phyloP scores from a whole-genome alignment of 2,113 vertebrate species.

The Lontra canadensis region DNA sequence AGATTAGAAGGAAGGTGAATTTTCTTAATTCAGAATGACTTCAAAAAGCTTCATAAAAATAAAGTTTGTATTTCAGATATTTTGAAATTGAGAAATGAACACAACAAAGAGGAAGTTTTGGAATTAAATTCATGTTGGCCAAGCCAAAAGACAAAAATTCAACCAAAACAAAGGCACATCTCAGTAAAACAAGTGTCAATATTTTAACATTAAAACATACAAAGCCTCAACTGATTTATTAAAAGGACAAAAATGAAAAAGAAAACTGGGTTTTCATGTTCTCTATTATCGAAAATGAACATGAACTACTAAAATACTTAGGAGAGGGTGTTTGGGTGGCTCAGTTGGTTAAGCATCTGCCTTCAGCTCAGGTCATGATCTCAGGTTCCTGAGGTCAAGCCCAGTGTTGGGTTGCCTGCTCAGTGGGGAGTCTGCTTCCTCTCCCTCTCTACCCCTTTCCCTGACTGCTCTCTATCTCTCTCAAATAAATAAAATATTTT shows the following conservation, averaged over 20 bases:
- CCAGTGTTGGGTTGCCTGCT: too few relatives aligned
- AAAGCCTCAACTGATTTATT: not conserved
- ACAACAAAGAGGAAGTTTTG: not conserved
- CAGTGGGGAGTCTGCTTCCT: too few relatives aligned
- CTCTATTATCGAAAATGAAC: not conserved
- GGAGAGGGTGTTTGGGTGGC: too few relatives aligned
- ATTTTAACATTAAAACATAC: not conserved
- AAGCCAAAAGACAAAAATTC: not conserved
- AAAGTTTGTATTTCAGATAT: not conserved
- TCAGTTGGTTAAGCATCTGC: too few relatives aligned
- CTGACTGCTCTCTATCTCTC: too few relatives aligned
- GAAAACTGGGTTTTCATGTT: not conserved
- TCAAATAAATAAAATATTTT: not conserved
- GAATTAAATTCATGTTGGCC: not conserved
- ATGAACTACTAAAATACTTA: not conserved
- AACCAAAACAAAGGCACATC: not conserved
- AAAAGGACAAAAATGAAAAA: slow-evolving; percentile 3
- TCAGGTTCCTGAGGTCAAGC: too few relatives aligned
- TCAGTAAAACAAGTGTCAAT: not conserved
- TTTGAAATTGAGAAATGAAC: not conserved
- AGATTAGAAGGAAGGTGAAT: not conserved
- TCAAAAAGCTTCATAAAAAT: not conserved
- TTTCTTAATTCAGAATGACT: not conserved
- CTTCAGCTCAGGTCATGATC: too few relatives aligned
- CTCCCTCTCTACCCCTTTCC: too few relatives aligned